These are phyloP conservation scores for Nothocercus julius DNA, from an alignment of 2,113 vertebrate genomes.

Conservation along the genomic window DNA sequence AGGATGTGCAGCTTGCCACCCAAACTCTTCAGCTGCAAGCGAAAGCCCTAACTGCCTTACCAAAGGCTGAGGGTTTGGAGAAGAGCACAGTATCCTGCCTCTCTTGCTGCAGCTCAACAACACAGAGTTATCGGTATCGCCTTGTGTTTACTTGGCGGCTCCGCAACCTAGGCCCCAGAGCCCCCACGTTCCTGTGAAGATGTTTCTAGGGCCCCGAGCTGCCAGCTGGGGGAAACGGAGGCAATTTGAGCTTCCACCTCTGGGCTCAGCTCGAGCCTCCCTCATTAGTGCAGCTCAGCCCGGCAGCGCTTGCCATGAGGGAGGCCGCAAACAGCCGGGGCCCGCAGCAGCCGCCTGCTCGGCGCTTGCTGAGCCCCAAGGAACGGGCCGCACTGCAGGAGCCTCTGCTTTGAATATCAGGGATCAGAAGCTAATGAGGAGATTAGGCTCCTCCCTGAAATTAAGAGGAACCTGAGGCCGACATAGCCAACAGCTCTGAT, in stretches of 20 bases:
- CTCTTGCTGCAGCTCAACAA: neutral
- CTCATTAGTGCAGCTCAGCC: neutral
- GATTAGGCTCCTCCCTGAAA: neutral
- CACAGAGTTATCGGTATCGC: neutral
- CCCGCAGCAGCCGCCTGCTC: neutral
- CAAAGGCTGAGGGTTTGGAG: rapidly evolving
- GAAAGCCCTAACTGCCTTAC: no score
- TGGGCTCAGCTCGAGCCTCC: rapidly evolving
- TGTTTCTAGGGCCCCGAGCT: neutral
- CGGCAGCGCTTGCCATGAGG: neutral
- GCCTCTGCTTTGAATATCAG: neutral
- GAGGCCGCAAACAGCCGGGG: neutral
- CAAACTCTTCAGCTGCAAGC: neutral
- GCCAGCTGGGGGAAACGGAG: neutral
- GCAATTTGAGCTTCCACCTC: neutral
- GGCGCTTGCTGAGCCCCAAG: rapidly evolving
- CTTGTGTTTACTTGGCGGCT: neutral
- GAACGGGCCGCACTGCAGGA: neutral
- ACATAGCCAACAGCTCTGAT: neutral
- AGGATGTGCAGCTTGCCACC: neutral
- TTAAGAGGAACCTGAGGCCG: neutral
- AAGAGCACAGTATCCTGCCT: rapidly evolving
- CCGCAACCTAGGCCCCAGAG: neutral
- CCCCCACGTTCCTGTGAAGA: rapidly evolving
- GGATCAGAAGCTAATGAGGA: neutral